These are phyloP conservation scores for Typhlomys cinereus DNA, from an alignment of 2,113 vertebrate genomes.

Conservation along the genomic window DNA sequence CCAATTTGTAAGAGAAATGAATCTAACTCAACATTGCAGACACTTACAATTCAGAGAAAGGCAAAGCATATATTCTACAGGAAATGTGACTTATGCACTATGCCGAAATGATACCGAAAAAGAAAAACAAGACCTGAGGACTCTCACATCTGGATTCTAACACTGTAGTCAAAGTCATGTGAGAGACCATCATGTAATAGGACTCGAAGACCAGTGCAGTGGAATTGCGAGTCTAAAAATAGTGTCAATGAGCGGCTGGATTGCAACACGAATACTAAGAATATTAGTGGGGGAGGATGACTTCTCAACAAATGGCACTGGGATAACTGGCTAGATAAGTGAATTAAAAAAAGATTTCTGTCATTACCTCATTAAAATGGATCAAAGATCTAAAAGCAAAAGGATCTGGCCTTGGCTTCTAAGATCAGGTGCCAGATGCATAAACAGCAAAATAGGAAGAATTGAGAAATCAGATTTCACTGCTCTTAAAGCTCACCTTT, in stretches of 20 bases:
- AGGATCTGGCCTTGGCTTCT: not conserved
- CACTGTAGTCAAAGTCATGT: not conserved
- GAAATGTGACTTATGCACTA: not conserved
- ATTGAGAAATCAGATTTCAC: not conserved
- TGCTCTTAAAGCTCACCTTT: not conserved
- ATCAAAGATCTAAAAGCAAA: not conserved
- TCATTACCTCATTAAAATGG: not conserved
- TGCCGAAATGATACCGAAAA: not conserved
- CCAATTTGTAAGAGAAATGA: not conserved
- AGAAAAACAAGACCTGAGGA: not conserved
- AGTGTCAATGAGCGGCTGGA: not conserved
- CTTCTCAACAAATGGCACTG: not conserved
- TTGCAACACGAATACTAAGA: not conserved
- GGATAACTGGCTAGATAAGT: not conserved
- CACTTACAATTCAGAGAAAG: not conserved
- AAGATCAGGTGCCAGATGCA: not conserved
- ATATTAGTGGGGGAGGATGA: not conserved
- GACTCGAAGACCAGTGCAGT: not conserved
- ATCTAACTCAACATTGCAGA: too few relatives aligned
- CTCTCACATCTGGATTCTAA: not conserved
- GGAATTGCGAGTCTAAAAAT: not conserved
- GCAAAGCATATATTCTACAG: not conserved
- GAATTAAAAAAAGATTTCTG: not conserved
- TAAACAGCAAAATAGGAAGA: not conserved
- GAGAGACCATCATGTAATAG: not conserved